phyloP scores from a whole-genome alignment of 1,140 invertebrate genomes.

The Gryllus bimaculatus region DNA sequence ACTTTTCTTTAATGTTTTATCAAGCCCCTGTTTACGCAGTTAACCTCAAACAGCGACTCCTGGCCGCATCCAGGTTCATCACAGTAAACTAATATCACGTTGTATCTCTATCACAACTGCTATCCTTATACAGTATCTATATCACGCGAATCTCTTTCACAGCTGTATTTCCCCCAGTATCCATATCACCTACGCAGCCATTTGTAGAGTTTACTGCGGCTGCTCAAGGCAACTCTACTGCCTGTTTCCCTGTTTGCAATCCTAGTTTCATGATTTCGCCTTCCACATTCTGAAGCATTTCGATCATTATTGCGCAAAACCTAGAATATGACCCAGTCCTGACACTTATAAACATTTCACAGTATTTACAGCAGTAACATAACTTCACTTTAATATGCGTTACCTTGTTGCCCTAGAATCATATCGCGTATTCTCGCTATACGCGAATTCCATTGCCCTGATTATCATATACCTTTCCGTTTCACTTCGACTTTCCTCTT shows the following conservation, averaged over 20 bases:
- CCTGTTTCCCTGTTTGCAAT: not conserved
- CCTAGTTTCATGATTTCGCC: not conserved
- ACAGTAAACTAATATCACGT: not conserved
- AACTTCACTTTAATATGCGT: not conserved
- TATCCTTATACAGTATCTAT: not conserved
- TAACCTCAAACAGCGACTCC: too few species aligned
- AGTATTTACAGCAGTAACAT: not conserved
- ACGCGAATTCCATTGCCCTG: not conserved
- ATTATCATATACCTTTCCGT: not conserved
- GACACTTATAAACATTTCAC: not conserved
- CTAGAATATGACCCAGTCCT: not conserved
- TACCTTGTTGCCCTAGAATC: not conserved
- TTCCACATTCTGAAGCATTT: too few species aligned
- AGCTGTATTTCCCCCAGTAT: too few species aligned
- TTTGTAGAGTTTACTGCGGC: not conserved
- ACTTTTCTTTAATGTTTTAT: too few species aligned
- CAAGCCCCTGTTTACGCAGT: not conserved
- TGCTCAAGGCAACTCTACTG: not conserved
- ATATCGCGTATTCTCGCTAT: not conserved
- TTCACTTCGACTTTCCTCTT: not conserved
- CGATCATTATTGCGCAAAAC: too few species aligned
- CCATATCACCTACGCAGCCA: not conserved
- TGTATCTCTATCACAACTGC: not conserved
- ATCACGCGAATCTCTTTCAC: not conserved
- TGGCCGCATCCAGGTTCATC: too few species aligned